A percentile compares a stretch with the other conserved stretches of the same genome.
Conservation (phyloP, 2,113 vertebrate species). For the Psephotus haematonotus region DNA sequence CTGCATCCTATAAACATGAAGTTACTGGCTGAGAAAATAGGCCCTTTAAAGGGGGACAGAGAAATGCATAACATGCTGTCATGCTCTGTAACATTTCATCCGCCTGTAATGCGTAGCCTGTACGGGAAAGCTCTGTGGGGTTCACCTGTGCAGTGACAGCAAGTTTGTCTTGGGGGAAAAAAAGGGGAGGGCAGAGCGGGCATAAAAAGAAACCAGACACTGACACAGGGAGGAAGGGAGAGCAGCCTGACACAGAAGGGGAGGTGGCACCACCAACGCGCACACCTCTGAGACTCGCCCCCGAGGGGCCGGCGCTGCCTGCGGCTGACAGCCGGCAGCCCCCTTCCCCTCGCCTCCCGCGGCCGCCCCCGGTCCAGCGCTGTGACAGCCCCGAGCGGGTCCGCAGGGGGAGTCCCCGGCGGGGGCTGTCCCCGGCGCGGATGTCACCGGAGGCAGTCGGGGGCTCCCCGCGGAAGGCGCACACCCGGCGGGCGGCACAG, state of each 20-base stretch:
- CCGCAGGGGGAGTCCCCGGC: not conserved
- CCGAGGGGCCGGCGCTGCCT: not conserved
- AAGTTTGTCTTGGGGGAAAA: not conserved
- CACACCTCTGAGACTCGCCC: not conserved
- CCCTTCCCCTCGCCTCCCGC: not conserved
- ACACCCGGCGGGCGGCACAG: not conserved
- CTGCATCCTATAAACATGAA: not conserved
- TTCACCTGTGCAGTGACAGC: not conserved
- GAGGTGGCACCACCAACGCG: not conserved
- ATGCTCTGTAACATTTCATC: not conserved
- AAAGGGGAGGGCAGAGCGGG: too few species aligned
- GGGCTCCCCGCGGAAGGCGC: not conserved
- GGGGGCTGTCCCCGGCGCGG: not conserved
- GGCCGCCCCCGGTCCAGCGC: not conserved
- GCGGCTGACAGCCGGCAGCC: not conserved
- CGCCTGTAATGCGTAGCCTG: fast-evolving
- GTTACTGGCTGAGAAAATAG: not conserved
- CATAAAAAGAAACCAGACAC: not conserved
- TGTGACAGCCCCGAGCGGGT: not conserved
- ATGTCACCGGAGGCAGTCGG: not conserved
- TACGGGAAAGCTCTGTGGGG: not conserved
- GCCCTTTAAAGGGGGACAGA: not conserved
- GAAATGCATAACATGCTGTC: not conserved
- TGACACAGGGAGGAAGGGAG: not conserved
- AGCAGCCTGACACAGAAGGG: not conserved